A percentile compares a stretch with the other conserved stretches of the same genome.
These are phyloP conservation scores for Micrasema longulum DNA, from an alignment of 1,140 invertebrate genomes.

Conservation along the genomic window DNA sequence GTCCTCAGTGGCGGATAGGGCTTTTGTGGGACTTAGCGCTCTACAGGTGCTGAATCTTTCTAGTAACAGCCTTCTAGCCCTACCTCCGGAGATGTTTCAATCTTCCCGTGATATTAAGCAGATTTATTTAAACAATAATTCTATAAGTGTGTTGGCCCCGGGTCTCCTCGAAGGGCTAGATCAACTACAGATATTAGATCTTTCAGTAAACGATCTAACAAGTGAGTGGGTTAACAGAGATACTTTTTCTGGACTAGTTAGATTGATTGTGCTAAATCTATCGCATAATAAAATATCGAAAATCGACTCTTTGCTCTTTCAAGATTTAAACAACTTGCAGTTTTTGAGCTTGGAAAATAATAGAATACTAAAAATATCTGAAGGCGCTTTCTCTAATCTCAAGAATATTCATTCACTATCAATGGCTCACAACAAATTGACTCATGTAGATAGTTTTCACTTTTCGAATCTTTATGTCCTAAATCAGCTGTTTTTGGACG, in stretches of 20 bases:
- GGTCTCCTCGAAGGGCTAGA: constrained; percentile 82
- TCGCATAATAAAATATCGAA: constrained; percentile 80
- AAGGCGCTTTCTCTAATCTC: constrained; percentile 80
- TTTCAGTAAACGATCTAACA: constrained; percentile 82
- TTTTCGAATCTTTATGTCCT: constrained; percentile 82
- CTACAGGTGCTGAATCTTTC: constrained; percentile 81
- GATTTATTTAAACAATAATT: constrained; percentile 86
- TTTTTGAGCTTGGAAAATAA: constrained; percentile 83
- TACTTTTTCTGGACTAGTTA: constrained; percentile 80
- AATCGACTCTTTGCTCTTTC: constrained; percentile 80
- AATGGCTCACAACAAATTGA: constrained; percentile 80
- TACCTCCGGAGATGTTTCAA: constrained; percentile 83
- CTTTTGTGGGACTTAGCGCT: constrained; percentile 76
- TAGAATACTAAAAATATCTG: constrained; percentile 77
- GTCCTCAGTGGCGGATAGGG: constrained; percentile 78
- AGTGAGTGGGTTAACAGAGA: constrained; percentile 84
- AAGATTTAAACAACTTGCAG: constrained; percentile 81
- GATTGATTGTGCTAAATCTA: constrained; percentile 81
- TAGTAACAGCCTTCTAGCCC: constrained; percentile 79
- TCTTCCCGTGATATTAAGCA: constrained; percentile 77
- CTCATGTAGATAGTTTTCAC: constrained; percentile 77
- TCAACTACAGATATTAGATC: constrained; percentile 81
- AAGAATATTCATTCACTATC: constrained; percentile 83
- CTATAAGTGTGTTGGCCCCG: constrained; percentile 80
- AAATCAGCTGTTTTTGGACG: constrained; percentile 80